Evolutionary conservation across 2,113 vertebrate species (phyloP), one percentile per base, ranked within the genome.

Genomic region (Thamnophis sirtalis): DNA sequence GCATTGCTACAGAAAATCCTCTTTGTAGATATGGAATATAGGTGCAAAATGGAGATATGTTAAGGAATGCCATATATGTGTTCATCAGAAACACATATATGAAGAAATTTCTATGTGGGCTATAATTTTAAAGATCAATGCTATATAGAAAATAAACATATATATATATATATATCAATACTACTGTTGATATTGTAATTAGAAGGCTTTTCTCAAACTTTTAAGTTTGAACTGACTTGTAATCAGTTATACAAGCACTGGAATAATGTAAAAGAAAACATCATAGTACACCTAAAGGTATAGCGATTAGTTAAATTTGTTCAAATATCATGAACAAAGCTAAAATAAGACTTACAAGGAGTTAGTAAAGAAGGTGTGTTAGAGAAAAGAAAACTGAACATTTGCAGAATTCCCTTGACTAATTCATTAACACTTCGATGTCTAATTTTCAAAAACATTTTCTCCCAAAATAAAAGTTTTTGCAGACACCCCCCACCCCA

Each of bases 221-320:
- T 21, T 11, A 49, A 58, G 4, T 58, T 48, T 48, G 11, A 51
- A 19, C 3, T 43, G 15, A 28, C 2, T 51, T 3, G 1, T 28
- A 84, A 22, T 49, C 51, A 49, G 24, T n/a, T 80, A 84, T 88
- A 80, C 8, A n/a, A 15, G 48, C 9, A 33, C 68, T 26, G 54
- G 21, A 21, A n/a, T 50, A 84, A 43, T 80, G 73, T 80, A 43
- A 43, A 80, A 80, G 7, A 80, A 87, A 54, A 54, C 17, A n/a
- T 54, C 28, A 6, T 33, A 68, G 5, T 6, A 68, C 28, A 33
- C 11, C 11, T 60, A 60, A 60, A 21, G 22, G 13, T 63, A 43
- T 94, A 94, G 96, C 92, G 80, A 43, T 1, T 84, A 93, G 88
- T 95, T 95, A 94, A 94, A 97, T 94, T 96, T 98, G 94, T 96